A percentile compares a stretch with the other conserved stretches of the same genome.
phyloP scores from a whole-genome alignment of 2,797 vertebrate species.

The Sebastiscus albofasciatus region DNA sequence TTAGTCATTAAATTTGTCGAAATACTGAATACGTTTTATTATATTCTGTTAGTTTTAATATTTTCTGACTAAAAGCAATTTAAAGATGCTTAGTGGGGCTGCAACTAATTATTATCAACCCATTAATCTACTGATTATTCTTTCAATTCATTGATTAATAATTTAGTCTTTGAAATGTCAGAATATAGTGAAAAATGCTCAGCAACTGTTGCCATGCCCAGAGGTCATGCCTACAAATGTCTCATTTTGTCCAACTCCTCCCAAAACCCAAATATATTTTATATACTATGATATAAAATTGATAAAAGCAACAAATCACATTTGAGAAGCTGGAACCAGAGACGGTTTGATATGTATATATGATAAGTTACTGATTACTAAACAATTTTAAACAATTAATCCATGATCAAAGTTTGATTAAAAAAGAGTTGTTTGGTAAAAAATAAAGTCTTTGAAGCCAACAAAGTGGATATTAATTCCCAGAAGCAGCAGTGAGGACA shows the following conservation, averaged over 20 bases:
- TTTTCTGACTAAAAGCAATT: neutral
- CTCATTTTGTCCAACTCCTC: neutral
- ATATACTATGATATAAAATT: neutral
- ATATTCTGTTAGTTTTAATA: neutral
- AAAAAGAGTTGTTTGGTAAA: neutral
- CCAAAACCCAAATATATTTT: neutral
- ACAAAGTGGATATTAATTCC: neutral
- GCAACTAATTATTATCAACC: neutral
- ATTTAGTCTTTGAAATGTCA: neutral
- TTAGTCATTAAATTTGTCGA: neutral
- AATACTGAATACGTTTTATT: neutral
- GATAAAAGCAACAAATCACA: neutral
- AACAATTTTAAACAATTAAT: neutral
- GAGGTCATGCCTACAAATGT: neutral
- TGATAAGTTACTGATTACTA: neutral
- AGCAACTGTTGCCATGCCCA: neutral
- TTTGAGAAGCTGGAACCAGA: neutral
- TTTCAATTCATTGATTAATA: neutral
- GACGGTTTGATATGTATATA: neutral
- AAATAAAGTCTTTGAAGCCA: neutral
- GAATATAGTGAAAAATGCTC: neutral
- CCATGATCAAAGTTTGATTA: neutral
- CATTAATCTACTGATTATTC: neutral
- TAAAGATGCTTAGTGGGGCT: neutral
- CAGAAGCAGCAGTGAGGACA: neutral